Percentiles rank a stretch among this genome's conserved stretches.
Conservation (phyloP, 2,888 invertebrate species). For the Cylloceria caligata region DNA sequence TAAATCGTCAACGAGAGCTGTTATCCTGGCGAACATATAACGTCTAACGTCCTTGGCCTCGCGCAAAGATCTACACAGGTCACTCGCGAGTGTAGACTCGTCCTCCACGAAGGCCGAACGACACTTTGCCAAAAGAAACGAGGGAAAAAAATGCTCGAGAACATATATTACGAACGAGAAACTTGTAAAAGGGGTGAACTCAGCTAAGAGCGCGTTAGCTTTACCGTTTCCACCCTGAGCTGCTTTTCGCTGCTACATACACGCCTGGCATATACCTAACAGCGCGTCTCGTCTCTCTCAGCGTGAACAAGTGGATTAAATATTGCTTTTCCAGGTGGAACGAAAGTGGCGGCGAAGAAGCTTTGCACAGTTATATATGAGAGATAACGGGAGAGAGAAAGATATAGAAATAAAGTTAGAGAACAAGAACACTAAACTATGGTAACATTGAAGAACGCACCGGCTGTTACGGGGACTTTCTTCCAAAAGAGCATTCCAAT, state of each 20-base stretch:
- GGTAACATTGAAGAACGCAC: not conserved
- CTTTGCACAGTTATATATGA: slow-evolving; percentile 20
- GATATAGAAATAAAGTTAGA: not conserved
- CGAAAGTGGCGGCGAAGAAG: slow-evolving; percentile 51
- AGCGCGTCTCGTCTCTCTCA: slow-evolving; percentile 21
- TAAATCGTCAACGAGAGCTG: slow-evolving; percentile 23
- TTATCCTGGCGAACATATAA: slow-evolving; percentile 22
- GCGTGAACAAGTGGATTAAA: slow-evolving; percentile 65
- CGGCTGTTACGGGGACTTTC: slow-evolving; percentile 6
- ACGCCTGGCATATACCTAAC: not conserved
- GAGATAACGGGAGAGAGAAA: not conserved
- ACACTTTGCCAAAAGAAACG: slow-evolving; percentile 48
- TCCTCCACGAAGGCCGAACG: slow-evolving; percentile 20
- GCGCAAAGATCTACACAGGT: slow-evolving; percentile 18
- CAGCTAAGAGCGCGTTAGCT: slow-evolving; percentile 35
- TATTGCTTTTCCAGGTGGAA: slow-evolving; percentile 62
- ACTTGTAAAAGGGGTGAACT: slow-evolving; percentile 65
- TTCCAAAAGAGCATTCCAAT: slow-evolving; percentile 21
- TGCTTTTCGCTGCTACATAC: slow-evolving; percentile 27
- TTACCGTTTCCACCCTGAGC: slow-evolving; percentile 11
- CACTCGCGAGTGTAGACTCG: slow-evolving; percentile 51
- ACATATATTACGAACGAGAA: slow-evolving; percentile 51
- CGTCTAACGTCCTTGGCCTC: slow-evolving; percentile 60
- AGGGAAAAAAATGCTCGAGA: slow-evolving; percentile 45
- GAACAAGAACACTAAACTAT: not conserved